Evolutionary conservation across 2,113 vertebrate species (phyloP).

Genomic region (Gracilinanus agilis): DNA sequence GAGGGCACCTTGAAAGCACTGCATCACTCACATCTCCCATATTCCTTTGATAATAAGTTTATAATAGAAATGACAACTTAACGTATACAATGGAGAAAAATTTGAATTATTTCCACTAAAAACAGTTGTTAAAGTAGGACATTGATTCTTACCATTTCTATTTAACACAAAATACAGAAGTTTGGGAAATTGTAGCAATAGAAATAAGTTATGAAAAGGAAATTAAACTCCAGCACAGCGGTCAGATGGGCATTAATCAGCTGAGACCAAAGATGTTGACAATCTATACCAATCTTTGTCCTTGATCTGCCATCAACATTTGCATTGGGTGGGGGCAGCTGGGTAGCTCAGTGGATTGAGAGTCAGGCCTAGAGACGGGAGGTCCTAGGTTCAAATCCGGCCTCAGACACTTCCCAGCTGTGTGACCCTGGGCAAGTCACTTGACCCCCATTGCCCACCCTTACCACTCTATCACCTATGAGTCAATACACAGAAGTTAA

Average conservation of each 20-base stretch:
- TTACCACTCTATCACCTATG: too few relatives aligned
- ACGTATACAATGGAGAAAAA: not conserved
- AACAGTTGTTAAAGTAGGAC: not conserved
- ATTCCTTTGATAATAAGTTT: not conserved
- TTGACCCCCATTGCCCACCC: too few relatives aligned
- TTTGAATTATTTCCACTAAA: not conserved
- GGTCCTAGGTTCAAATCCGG: too few relatives aligned
- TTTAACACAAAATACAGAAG: not conserved
- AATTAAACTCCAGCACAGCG: not conserved
- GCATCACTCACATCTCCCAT: not conserved
- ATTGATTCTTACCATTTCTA: not conserved
- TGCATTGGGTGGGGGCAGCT: not conserved
- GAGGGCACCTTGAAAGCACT: not conserved
- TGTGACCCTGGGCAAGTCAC: too few relatives aligned
- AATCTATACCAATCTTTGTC: not conserved
- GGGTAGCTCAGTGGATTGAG: too few relatives aligned
- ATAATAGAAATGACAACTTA: not conserved
- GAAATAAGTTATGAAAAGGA: not conserved
- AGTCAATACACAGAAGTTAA: too few relatives aligned
- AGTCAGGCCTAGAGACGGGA: too few relatives aligned
- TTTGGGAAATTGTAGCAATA: not conserved
- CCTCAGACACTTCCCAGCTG: too few relatives aligned
- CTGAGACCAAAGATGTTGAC: not conserved
- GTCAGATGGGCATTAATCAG: not conserved
- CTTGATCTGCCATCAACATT: not conserved